Evolutionary conservation across 1,140 invertebrate species (phyloP).

Genomic region (Cotesia glomerata): DNA sequence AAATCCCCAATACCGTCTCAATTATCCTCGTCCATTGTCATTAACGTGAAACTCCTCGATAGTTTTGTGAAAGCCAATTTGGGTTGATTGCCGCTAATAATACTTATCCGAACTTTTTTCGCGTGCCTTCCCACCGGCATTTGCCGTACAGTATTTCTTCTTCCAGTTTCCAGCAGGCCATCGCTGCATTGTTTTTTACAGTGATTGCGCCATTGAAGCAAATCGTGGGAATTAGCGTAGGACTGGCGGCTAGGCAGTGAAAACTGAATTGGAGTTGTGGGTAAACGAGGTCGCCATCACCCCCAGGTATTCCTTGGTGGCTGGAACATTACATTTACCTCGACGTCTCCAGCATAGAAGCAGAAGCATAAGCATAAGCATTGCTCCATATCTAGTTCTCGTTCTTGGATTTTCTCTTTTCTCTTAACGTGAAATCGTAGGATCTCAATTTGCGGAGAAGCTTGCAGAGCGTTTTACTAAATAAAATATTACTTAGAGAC

Average conservation of each 20-base stretch:
- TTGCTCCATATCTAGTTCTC: neutral
- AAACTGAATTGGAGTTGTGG: constrained; percentile 2
- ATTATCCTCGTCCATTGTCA: neutral
- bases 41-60: constrained; percentile 4
- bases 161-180: neutral
- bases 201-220: constrained; percentile 34
- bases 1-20: neutral
- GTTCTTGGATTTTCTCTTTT: neutral
- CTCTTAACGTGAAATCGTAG: constrained; percentile 39
- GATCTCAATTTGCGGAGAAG: constrained; percentile 45
- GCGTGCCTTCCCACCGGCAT: too few relatives aligned
- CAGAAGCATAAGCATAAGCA: neutral
- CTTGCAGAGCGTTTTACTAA: constrained; percentile 43
- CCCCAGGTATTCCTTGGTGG: neutral
- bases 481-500: constrained; percentile 49
- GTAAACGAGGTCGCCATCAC: constrained; percentile 23
- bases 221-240: constrained; percentile 36
- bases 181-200: constrained; percentile 30
- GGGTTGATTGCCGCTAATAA: constrained; percentile 14
- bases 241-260: neutral
- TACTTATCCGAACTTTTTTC: constrained; percentile 16
- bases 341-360: too few relatives aligned
- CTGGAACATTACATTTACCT: neutral
- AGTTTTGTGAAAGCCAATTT: constrained; percentile 28
- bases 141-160: too few relatives aligned